Conservation (phyloP, 2,797 vertebrate species). For the Lutjanus campechanus region DNA sequence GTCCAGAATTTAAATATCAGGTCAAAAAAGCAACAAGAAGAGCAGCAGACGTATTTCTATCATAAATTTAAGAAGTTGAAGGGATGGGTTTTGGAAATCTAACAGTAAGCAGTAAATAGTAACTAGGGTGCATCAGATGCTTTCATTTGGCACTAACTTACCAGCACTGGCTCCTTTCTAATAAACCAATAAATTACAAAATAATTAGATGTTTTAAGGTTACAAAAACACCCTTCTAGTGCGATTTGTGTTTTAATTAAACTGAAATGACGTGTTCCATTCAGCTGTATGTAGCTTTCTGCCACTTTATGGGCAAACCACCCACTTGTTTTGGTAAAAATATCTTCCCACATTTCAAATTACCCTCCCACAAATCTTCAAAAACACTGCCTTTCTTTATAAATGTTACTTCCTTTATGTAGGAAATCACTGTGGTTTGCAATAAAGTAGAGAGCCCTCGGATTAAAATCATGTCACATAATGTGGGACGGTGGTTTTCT, state of each 20-base stretch:
- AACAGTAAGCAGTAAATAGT: neutral
- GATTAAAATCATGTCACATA: conserved; percentile 66
- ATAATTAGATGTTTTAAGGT: neutral
- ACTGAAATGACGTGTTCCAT: conserved; percentile 4
- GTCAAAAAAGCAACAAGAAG: conserved; percentile 9
- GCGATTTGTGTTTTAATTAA: conserved; percentile 17
- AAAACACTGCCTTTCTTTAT: conserved; percentile 29
- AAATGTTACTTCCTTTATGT: conserved; percentile 49
- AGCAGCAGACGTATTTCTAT: conserved; percentile 11
- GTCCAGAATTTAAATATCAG: conserved; percentile 29
- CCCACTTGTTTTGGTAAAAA: conserved; percentile 47
- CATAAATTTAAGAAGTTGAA: conserved; percentile 8
- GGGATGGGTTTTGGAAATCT: neutral
- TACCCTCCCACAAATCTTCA: conserved; percentile 38
- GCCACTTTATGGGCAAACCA: conserved; percentile 40
- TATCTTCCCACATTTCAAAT: conserved; percentile 40
- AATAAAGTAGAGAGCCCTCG: conserved; percentile 48
- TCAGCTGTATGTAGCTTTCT: neutral
- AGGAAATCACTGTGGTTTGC: conserved; percentile 62
- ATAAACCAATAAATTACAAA: neutral
- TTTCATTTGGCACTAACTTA: neutral
- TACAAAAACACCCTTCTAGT: neutral
- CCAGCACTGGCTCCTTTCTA: neutral
- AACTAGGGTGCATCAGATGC: neutral
- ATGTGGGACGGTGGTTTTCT: conserved; percentile 43